Evolutionary conservation across 23 tunicate species (phyloP), one percentile per base, ranked within the genome.

Genomic region (Ciona savignyi): DNA sequence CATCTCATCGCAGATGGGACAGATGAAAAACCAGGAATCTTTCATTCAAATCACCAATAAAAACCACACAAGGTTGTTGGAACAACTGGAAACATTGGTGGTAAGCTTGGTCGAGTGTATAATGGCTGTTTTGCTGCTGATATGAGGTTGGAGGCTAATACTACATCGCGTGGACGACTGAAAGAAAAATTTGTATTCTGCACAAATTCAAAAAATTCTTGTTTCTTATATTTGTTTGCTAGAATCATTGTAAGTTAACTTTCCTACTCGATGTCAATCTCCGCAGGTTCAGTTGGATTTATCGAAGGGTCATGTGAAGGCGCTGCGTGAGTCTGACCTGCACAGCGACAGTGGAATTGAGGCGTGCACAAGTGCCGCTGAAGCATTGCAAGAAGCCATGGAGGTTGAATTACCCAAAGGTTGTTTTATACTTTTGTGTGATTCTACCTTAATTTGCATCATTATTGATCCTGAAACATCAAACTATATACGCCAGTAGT

Each of bases 41-140:
- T 94, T 94, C 70, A 94, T 94, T 60, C 99, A 94, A 76, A 94
- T 94, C 49, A 86, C 99, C 1, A 88, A 94, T 73, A 82, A 78
- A 30, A 94, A 94, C 67, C 99, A 94, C 35, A 33, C 67, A 15
- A 78, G 70, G 48, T 65, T 94, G 31, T 31, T 94, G 25, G 81
- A 79, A 25, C 89, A 88, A 35, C 74, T 94, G 1, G 99, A 87
- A 51, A 83, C 35, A 34, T 66, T 94, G 3, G 99, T 94, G 80
- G 97, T 91, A 27, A 33, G 93, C 67, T 21, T n/a, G n/a, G n/a
- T n/a, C n/a, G n/a, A n/a, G n/a, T n/a, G n/a, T n/a, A 49, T 49
- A 11, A 49, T 49, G 15, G 20, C 20, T 49, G 15, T 49, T 49
- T 49, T 49, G 61, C 20, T n/a, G n/a, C n/a, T n/a, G n/a, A n/a